phyloP scores from a whole-genome alignment of 2,888 invertebrate species.

The Cantharis nigra region DNA sequence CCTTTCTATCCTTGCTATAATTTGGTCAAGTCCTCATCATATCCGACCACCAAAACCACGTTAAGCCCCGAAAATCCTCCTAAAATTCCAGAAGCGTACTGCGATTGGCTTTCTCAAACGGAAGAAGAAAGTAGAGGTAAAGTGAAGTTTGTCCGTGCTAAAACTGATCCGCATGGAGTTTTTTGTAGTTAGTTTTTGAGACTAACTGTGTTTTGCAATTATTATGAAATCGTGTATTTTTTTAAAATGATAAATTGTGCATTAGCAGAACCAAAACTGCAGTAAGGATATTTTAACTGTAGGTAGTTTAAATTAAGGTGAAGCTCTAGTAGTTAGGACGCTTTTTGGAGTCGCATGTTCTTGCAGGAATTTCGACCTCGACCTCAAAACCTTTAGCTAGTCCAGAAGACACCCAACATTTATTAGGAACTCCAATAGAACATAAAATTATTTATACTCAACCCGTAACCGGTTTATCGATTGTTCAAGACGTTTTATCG shows the following conservation, averaged over 20 bases:
- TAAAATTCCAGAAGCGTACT: slow-evolving; percentile 51
- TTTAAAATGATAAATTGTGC: slow-evolving; percentile 10
- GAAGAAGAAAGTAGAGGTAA: slow-evolving; percentile 50
- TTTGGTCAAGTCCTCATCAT: slow-evolving; percentile 19
- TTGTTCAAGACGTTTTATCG: slow-evolving; percentile 32
- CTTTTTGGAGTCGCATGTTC: slow-evolving; percentile 57
- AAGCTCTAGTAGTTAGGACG: slow-evolving; percentile 51
- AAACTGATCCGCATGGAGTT: slow-evolving; percentile 52
- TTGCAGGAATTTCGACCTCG: slow-evolving; percentile 56
- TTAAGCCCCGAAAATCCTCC: slow-evolving; percentile 32
- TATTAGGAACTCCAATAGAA: slow-evolving; percentile 35
- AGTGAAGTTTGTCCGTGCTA: slow-evolving; percentile 39
- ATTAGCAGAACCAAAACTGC: slow-evolving; percentile 40
- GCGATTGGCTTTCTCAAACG: slow-evolving; percentile 52
- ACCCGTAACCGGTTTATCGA: slow-evolving; percentile 32
- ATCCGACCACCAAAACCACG: slow-evolving; percentile 37
- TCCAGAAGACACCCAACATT: slow-evolving; percentile 46
- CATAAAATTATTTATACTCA: slow-evolving; percentile 33
- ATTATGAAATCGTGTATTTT: slow-evolving; percentile 10
- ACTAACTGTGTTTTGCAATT: slow-evolving; percentile 35
- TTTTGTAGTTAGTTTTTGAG: slow-evolving; percentile 46
- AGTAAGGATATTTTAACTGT: slow-evolving; percentile 52
- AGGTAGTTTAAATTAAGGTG: slow-evolving; percentile 36
- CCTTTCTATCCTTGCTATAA: slow-evolving; percentile 52
- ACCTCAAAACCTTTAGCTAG: slow-evolving; percentile 50